These are phyloP conservation scores for Acrobasis suavella DNA, from an alignment of 2,888 invertebrate genomes.

Conservation along the genomic window DNA sequence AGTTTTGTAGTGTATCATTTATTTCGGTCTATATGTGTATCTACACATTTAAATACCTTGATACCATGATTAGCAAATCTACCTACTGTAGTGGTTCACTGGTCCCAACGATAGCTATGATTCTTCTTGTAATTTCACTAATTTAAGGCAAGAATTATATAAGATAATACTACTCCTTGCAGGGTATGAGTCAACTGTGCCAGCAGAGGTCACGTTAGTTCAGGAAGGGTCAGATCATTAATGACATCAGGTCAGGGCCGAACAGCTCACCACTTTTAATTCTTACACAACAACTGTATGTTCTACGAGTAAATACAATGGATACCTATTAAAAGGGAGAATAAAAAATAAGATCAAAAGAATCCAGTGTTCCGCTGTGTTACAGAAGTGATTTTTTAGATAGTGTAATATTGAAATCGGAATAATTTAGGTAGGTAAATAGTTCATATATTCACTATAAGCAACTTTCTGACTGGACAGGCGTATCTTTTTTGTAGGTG, in stretches of 20 bases:
- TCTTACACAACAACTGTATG: conserved; percentile 18
- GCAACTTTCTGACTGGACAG: too few relatives aligned
- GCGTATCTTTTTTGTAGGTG: too few relatives aligned
- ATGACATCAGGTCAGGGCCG: not conserved
- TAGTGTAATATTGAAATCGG: too few relatives aligned
- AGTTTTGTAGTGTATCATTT: too few relatives aligned
- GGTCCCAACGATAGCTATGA: not conserved
- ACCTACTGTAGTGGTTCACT: too few relatives aligned
- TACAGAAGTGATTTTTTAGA: too few relatives aligned
- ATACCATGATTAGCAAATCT: too few relatives aligned
- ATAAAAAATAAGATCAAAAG: not conserved
- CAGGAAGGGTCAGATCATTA: not conserved
- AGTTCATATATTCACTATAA: too few relatives aligned
- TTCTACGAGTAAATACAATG: not conserved
- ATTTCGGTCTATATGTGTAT: too few relatives aligned
- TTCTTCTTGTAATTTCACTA: conserved; percentile 19
- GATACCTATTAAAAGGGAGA: not conserved
- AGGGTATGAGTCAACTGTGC: conserved; percentile 48
- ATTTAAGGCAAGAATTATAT: conserved; percentile 42
- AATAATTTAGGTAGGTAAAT: too few relatives aligned
- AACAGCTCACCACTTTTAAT: conserved; percentile 31
- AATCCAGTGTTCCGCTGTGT: not conserved
- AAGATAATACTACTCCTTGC: conserved; percentile 48
- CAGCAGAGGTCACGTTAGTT: conserved; percentile 46
- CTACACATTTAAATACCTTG: too few relatives aligned